phyloP scores from a whole-genome alignment of 2,888 invertebrate genomes.

The Drosophila phalerata region DNA sequence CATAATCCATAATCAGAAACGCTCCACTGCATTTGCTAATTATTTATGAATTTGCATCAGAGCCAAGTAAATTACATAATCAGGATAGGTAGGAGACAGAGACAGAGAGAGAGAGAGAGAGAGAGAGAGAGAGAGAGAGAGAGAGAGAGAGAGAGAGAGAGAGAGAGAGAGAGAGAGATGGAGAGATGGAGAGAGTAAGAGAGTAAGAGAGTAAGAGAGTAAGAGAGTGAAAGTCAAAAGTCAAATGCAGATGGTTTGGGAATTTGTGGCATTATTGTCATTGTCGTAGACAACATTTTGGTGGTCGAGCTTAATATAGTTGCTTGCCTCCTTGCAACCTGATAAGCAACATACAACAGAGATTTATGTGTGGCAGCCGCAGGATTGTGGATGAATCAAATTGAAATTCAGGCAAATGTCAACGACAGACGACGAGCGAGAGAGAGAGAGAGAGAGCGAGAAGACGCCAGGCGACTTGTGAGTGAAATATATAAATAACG shows the following conservation, averaged over 20 bases:
- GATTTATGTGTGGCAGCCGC: constrained; percentile 68
- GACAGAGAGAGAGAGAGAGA: not conserved
- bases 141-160: not conserved
- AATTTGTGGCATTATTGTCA: constrained; percentile 24
- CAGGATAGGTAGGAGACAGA: not conserved
- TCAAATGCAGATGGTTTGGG: constrained; percentile 16
- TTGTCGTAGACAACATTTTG: constrained; percentile 12
- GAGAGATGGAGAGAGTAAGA: no score
- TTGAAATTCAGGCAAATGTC: constrained; percentile 81
- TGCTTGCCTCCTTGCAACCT: constrained; percentile 2
- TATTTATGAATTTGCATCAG: constrained; percentile 53
- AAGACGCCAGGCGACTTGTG: constrained; percentile 24
- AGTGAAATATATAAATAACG: constrained; percentile 75
- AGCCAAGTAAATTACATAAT: constrained; percentile 31
- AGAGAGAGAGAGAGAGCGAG: constrained; percentile 1
- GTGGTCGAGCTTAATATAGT: constrained; percentile 1
- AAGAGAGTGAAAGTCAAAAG: not conserved
- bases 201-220: not conserved
- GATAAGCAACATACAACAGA: constrained; percentile 34
- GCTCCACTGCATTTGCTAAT: constrained; percentile 64
- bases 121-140: not conserved
- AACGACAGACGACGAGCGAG: constrained; percentile 52
- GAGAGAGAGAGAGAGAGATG: not conserved
- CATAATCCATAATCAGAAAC: constrained; percentile 24
- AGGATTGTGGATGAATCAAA: constrained; percentile 54